Conservation (phyloP, 1,140 invertebrate genomes). For the Pygmarrhopalites habei region DNA sequence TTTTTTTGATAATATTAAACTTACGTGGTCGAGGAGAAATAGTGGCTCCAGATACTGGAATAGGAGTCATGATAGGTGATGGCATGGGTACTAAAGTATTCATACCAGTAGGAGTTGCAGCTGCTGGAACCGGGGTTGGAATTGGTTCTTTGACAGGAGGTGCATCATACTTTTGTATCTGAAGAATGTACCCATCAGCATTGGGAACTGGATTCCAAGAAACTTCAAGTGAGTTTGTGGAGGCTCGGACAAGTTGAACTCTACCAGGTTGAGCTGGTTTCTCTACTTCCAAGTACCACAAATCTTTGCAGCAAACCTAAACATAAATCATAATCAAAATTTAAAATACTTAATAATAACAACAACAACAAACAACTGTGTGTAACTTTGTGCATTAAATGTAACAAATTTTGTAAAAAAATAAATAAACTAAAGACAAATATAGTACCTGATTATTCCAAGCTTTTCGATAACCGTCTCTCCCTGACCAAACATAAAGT, state of each 20-base stretch:
- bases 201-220: conserved; percentile 86
- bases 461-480: conserved; percentile 97
- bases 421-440: too few relatives aligned
- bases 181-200: conserved; percentile 83
- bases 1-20: neutral
- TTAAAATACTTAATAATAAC: too few relatives aligned
- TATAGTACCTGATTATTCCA: conserved; percentile 95
- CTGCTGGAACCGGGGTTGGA: conserved; percentile 18
- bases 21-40: neutral
- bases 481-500: conserved; percentile 95
- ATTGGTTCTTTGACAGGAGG: conserved; percentile 47
- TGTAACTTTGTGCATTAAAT: too few relatives aligned
- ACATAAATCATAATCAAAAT: too few relatives aligned
- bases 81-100: conserved; percentile 16
- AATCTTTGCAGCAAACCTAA: conserved; percentile 93
- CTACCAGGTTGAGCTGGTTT: conserved; percentile 78
- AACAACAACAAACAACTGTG: too few relatives aligned
- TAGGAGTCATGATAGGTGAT: conserved; percentile 42
- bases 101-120: neutral
- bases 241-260: conserved; percentile 86
- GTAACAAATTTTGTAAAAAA: too few relatives aligned
- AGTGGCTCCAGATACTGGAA: conserved; percentile 20
- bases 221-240: conserved; percentile 85
- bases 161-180: conserved; percentile 83
- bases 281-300: conserved; percentile 97